Evolutionary conservation across 2,797 vertebrate species (phyloP), one percentile per base, ranked within the genome.

Genomic region (Hoplostethus mediterraneus): DNA sequence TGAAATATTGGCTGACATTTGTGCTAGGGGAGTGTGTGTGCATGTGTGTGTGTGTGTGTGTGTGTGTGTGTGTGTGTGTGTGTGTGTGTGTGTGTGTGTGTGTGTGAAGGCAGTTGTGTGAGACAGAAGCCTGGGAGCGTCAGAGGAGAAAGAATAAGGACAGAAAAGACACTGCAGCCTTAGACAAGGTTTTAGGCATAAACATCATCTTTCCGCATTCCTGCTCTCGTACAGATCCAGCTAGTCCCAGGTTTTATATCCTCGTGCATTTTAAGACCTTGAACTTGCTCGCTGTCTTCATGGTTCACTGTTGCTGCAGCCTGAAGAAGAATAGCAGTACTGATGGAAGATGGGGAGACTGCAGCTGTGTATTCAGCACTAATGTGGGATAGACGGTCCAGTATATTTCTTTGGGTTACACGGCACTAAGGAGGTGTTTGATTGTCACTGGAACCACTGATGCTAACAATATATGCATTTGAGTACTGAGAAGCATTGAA

Each of bases 1-100:
- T 79, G 87, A 92, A 89, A 87, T 83, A 87, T 75, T 81, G 67
- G 75, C 83, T 91, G 92, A 90, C 91, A 90, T 93, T 93, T 90
- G 72, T 86, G 77, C 38, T 13, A 2, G 45, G 53, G 31, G 54
- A 55, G 69, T 31, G 51, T 71, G 47, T 65, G 56, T 53, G 10
- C 30, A 31, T 63, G 44, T 21, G 21, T 1, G n/a, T 60, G 75
- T 66, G 31, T 14, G 14, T 55, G 5, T 55, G 52, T 52, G 14
- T 63, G 63, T n/a, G 28, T 38, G 33, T 5, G 36, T 58, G 55
- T 3, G 21, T 62, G 60, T 64, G 63, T 25, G 52, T 60, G 75
- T 66, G 31, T 60, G 75, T 66, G 31, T 14, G 14, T 55, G 5
- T 55, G 52, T 52, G 14, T 63, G 63, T n/a, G 28, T 38, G 33